phyloP scores from a whole-genome alignment of 1,140 invertebrate species.

The Lucilia cuprina region DNA sequence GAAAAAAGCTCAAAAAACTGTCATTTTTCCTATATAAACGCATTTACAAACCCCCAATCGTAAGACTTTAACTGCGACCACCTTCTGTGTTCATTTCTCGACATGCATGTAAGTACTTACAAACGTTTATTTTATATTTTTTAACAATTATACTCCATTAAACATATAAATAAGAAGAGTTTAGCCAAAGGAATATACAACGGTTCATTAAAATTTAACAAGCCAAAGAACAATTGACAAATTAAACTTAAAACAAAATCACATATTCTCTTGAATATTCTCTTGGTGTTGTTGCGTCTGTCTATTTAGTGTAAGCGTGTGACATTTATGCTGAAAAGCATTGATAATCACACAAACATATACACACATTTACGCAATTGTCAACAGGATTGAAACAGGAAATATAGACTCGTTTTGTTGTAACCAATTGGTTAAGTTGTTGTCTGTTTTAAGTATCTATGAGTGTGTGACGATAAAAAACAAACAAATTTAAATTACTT shows the following conservation, averaged over 20 bases:
- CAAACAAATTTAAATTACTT: background rate
- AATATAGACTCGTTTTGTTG: background rate
- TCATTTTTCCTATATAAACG: too few relatives aligned
- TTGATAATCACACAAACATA: background rate
- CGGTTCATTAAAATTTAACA: slow-evolving; percentile 27
- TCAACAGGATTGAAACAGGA: background rate
- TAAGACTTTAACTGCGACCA: background rate
- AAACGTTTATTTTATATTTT: background rate
- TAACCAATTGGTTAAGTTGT: background rate
- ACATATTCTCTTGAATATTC: background rate
- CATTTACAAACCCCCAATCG: too few relatives aligned
- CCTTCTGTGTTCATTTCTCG: background rate
- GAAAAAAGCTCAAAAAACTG: too few relatives aligned
- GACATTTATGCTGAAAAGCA: background rate
- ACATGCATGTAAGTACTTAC: background rate
- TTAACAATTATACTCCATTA: background rate
- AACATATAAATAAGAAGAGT: background rate
- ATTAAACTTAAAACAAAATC: background rate
- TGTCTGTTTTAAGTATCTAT: background rate
- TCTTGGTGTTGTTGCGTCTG: too few relatives aligned
- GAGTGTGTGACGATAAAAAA: background rate
- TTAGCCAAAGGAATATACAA: background rate
- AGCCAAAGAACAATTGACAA: slow-evolving; percentile 6
- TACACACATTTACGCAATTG: background rate
- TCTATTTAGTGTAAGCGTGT: background rate